Conservation (phyloP, 2,888 invertebrate species). For the Drosophila hamatofila region DNA sequence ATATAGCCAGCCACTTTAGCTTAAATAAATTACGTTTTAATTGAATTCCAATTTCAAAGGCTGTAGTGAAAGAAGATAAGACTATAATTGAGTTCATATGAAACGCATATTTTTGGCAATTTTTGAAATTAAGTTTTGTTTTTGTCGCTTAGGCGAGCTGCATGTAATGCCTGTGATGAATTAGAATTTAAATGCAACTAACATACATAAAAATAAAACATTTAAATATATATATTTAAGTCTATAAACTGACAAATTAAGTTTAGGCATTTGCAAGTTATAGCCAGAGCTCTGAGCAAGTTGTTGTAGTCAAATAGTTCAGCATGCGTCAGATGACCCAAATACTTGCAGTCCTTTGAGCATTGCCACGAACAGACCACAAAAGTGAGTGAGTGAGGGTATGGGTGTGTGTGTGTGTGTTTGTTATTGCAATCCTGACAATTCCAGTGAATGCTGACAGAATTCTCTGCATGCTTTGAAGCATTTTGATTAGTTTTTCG, state of each 20-base stretch:
- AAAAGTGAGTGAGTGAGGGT: slow-evolving; percentile 6
- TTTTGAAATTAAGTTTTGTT: not conserved
- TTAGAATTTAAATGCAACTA: not conserved
- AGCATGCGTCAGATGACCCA: slow-evolving; percentile 49
- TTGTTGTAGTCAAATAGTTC: slow-evolving; percentile 25
- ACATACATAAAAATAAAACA: not conserved
- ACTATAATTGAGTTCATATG: not conserved
- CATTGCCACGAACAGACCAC: slow-evolving; percentile 29
- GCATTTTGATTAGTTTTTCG: slow-evolving; percentile 65
- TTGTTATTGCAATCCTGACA: slow-evolving; percentile 37
- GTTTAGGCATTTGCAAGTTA: slow-evolving; percentile 18
- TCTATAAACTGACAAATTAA: not conserved
- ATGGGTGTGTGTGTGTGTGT: not conserved
- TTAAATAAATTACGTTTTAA: not conserved
- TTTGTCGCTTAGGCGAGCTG: too few species aligned
- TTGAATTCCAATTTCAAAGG: not conserved
- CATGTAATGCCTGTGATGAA: not conserved
- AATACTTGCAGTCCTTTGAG: slow-evolving; percentile 47
- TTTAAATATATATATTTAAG: not conserved
- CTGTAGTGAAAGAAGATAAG: not conserved
- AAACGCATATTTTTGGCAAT: not conserved
- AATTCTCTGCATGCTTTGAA: slow-evolving; percentile 39
- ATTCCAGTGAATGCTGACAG: slow-evolving; percentile 17
- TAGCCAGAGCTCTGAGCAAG: not conserved
- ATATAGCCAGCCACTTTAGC: too few species aligned